These are phyloP conservation scores for Pristionchus fissidentatus DNA, from an alignment of 2,888 invertebrate genomes.

Conservation along the genomic window DNA sequence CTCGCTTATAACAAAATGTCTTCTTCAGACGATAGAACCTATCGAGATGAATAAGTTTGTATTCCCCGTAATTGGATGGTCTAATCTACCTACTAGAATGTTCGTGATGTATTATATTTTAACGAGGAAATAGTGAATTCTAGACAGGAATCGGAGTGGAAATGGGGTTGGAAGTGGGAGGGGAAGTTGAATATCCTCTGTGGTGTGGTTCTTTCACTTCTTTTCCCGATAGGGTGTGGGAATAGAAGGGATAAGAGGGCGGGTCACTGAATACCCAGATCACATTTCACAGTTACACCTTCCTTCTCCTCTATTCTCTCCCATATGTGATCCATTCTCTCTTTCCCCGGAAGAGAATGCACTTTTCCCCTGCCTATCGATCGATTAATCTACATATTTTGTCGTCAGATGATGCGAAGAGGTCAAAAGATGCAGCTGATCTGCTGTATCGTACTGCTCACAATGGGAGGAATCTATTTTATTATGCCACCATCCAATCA, in stretches of 20 bases:
- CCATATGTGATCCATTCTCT: neutral
- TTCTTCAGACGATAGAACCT: too few species aligned
- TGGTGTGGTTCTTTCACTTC: neutral
- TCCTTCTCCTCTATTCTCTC: neutral
- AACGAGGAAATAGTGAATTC: neutral
- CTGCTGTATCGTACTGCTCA: neutral
- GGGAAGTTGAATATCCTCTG: neutral
- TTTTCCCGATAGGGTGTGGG: neutral
- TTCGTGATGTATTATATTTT: neutral
- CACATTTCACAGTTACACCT: too few species aligned
- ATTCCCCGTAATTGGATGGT: too few species aligned
- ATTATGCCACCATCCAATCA: constrained; percentile 17
- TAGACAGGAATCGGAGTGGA: neutral
- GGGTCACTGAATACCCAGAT: constrained; percentile 27
- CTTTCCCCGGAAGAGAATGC: neutral
- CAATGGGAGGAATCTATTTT: constrained; percentile 37
- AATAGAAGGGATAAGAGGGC: constrained; percentile 1
- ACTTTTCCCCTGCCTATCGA: neutral
- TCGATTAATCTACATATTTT: neutral
- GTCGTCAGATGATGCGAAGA: constrained; percentile 22
- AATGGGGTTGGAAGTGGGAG: too few species aligned
- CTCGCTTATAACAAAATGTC: neutral
- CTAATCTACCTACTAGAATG: too few species aligned
- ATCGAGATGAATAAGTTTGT: too few species aligned
- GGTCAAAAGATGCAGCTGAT: constrained; percentile 20